phyloP scores from a whole-genome alignment of 2,888 invertebrate species.

The Nomada hirtipes region DNA sequence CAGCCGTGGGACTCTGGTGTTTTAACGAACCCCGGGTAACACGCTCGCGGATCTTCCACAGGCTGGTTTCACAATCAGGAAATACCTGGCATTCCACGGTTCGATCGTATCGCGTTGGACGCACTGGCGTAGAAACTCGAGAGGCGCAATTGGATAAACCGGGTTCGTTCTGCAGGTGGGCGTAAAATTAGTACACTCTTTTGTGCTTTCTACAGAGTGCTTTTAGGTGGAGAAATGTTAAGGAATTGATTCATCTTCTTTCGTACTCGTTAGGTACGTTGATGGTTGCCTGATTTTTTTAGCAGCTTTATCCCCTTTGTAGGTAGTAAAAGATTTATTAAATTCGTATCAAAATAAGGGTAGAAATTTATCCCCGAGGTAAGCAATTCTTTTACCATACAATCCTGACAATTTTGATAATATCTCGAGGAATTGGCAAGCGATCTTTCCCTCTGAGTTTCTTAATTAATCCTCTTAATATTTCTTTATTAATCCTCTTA shows the following conservation, averaged over 20 bases:
- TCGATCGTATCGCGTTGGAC: slow-evolving; percentile 47
- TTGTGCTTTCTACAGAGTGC: too few species aligned
- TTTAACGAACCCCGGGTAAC: slow-evolving; percentile 35
- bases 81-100: slow-evolving; percentile 55
- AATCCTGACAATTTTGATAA: too few species aligned
- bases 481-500: too few species aligned
- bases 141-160: background rate
- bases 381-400: too few species aligned
- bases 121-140: slow-evolving; percentile 26
- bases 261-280: background rate
- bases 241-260: background rate
- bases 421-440: background rate
- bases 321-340: too few species aligned
- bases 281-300: too few species aligned
- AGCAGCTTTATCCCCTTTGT: too few species aligned
- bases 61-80: slow-evolving; percentile 62
- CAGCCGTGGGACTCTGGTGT: slow-evolving; percentile 25
- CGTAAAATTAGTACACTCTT: slow-evolving; percentile 2
- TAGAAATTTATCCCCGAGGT: too few species aligned
- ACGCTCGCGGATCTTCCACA: slow-evolving; percentile 57
- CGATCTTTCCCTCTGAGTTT: too few species aligned
- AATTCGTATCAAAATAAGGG: too few species aligned
- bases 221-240: too few species aligned
- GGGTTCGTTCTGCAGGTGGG: background rate
- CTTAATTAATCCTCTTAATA: too few species aligned